Evolutionary conservation across 2,797 vertebrate genomes (phyloP).

Genomic region (Nannoperca obscura): DNA sequence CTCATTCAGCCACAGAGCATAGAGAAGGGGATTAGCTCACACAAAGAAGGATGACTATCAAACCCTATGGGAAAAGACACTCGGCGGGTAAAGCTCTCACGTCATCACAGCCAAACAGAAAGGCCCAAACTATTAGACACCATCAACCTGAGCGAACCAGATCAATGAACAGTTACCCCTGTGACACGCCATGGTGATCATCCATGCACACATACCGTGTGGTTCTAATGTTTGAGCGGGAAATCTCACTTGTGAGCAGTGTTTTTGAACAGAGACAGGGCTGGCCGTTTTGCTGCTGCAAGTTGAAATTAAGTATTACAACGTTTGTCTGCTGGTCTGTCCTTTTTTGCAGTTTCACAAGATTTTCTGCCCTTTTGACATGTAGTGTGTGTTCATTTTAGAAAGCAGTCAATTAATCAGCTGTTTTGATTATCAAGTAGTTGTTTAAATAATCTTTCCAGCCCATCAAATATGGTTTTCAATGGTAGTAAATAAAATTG

Average conservation of each 20-base stretch:
- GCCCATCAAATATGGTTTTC: not conserved
- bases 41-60: conserved; percentile 73
- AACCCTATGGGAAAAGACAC: conserved; percentile 63
- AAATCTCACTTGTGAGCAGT: too few species aligned
- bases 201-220: not conserved
- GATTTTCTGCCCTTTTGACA: not conserved
- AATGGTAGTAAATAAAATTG: not conserved
- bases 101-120: conserved; percentile 41
- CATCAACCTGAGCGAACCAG: conserved; percentile 22
- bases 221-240: not conserved
- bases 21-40: conserved; percentile 74
- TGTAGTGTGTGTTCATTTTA: not conserved
- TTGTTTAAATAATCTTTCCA: not conserved
- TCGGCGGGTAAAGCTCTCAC: conserved; percentile 39
- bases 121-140: conserved; percentile 30
- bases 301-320: not conserved
- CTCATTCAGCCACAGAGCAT: conserved; percentile 71
- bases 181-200: not conserved
- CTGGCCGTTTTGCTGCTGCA: not conserved
- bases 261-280: not conserved
- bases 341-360: too few species aligned
- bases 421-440: not conserved
- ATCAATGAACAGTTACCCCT: not conserved
- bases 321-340: not conserved
- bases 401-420: not conserved